Evolutionary conservation across 2,888 invertebrate species (phyloP).

Genomic region (Lepidonotus clava): DNA sequence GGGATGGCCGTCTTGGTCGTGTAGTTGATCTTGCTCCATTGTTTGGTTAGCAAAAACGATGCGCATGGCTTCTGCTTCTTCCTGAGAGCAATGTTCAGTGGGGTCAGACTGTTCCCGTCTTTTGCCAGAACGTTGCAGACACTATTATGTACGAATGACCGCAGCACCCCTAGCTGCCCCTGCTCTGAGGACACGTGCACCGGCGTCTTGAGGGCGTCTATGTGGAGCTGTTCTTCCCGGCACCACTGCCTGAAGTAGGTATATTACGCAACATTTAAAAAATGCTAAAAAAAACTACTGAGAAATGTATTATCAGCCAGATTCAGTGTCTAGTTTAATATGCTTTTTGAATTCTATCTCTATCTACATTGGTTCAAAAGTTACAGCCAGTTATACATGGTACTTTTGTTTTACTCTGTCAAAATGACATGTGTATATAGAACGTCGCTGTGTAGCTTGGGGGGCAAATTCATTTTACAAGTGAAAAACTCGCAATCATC

Average conservation of each 20-base stretch:
- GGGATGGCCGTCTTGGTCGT: slow-evolving; percentile 70
- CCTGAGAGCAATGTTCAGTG: slow-evolving; percentile 77
- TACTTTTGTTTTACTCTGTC: no score
- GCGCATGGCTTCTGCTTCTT: slow-evolving; percentile 76
- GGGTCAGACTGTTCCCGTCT: slow-evolving; percentile 76
- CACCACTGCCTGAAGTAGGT: slow-evolving; percentile 51
- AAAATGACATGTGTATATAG: no score
- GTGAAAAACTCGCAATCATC: no score
- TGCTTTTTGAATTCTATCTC: no score
- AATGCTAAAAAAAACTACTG: no score
- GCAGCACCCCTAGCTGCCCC: slow-evolving; percentile 76
- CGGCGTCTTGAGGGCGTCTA: slow-evolving; percentile 74
- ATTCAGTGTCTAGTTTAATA: no score
- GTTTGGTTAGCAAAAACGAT: slow-evolving; percentile 78
- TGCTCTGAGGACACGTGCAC: slow-evolving; percentile 78
- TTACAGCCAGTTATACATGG: no score
- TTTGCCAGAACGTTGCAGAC: slow-evolving; percentile 75
- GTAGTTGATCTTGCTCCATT: slow-evolving; percentile 78
- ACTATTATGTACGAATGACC: slow-evolving; percentile 77
- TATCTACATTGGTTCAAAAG: no score
- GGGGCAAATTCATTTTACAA: no score
- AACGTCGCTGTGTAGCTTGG: no score
- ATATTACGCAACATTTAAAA: no score
- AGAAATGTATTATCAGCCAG: no score
- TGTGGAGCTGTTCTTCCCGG: slow-evolving; percentile 64